phyloP scores from a whole-genome alignment of 64 coral and sea anemone species.

The Anthopleura sola region DNA sequence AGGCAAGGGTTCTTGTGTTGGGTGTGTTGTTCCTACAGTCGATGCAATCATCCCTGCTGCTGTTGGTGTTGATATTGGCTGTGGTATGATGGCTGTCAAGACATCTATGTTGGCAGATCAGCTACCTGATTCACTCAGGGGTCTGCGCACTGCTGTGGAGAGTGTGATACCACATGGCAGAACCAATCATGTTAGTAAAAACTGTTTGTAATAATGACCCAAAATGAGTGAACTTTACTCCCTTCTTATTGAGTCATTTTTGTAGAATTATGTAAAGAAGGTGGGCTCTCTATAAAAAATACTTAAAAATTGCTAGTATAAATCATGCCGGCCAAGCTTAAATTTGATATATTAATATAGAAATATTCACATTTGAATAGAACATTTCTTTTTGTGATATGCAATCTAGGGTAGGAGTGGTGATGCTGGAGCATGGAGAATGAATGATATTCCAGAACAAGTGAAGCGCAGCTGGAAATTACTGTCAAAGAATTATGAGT shows the following conservation, averaged over 20 bases:
- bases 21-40: slow-evolving; percentile 81
- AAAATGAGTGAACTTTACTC: neutral
- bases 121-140: slow-evolving; percentile 73
- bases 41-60: slow-evolving; percentile 80
- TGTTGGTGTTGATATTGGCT: slow-evolving; percentile 89
- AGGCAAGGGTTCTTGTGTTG: slow-evolving; percentile 81
- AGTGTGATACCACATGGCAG: slow-evolving; percentile 76
- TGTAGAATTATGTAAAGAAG: neutral
- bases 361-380: neutral
- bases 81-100: slow-evolving; percentile 95
- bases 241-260: neutral
- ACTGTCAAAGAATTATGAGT: slow-evolving; percentile 64
- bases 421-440: slow-evolving; percentile 76
- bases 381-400: neutral
- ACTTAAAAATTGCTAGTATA: too few species aligned
- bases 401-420: slow-evolving; percentile 52
- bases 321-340: too few species aligned
- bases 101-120: slow-evolving; percentile 62
- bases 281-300: neutral
- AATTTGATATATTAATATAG: too few species aligned
- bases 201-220: neutral
- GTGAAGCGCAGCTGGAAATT: slow-evolving; percentile 55
- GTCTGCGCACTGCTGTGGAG: slow-evolving; percentile 60
- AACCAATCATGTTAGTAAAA: slow-evolving; percentile 48
- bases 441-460: slow-evolving; percentile 36